Evolutionary conservation across 2,888 invertebrate genomes (phyloP), one percentile per base, ranked within the genome.

Genomic region (Sinodicranocentrus sp.): DNA sequence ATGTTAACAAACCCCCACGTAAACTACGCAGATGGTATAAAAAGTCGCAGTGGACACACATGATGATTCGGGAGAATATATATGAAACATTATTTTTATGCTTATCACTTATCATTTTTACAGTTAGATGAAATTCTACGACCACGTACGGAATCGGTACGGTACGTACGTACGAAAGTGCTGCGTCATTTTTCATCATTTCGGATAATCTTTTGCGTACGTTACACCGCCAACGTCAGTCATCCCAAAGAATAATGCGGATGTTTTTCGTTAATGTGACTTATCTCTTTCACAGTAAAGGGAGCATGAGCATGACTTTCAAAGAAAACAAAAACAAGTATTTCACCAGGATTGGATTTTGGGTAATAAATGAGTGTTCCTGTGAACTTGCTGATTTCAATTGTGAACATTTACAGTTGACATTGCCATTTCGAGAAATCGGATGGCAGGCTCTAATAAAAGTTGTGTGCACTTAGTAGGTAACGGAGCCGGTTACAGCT

Each of bases 121-220:
- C 61, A 17, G 61, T 28, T 28, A 61, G n/a, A 57, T 25, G 33
- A 33, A n/a, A n/a, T n/a, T n/a, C n/a, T n/a, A n/a, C 10, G 33
- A 33, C 33, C 33, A 33, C 33, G 48, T 48, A 48, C 5, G 48
- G 15, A 3, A n/a, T n/a, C n/a, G n/a, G n/a, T n/a, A n/a, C n/a
- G n/a, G n/a, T n/a, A n/a, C n/a, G n/a, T 17, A 10, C 48, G n/a
- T 25, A 28, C 61, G 33, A 33, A 61, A 33, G 6, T 33, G 61
- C 61, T n/a, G 17, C 15, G 33, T 61, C 57, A 57, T 21, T 57
- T 57, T 57, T 57, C 33, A 61, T 61, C 33, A 61, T 61, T 61
- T 61, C 61, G 13, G 21, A 2, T 25, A 48, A 48, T 15, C n/a
- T n/a, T n/a, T n/a, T 19, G 21, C 57, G 19, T 48, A 3, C 13